phyloP scores from a whole-genome alignment of 2,113 vertebrate species.

The Engystomops pustulosus region DNA sequence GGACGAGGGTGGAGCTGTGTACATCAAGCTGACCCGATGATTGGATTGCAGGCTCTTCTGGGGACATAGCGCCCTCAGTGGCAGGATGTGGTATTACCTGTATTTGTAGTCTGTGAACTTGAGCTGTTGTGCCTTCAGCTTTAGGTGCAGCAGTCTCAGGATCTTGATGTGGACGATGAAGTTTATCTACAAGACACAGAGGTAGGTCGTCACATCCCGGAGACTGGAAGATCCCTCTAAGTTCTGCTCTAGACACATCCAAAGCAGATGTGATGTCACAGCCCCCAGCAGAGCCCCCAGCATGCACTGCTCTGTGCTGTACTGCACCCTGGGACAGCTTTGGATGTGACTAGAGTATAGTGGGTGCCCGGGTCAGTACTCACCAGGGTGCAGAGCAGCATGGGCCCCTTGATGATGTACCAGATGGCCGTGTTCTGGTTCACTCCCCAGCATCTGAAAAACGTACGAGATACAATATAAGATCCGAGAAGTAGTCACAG shows the following conservation, averaged over 20 bases:
- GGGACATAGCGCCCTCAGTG: not conserved
- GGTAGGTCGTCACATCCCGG: not conserved
- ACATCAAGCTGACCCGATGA: too few relatives aligned
- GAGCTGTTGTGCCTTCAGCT: constrained; percentile 91
- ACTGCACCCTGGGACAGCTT: not conserved
- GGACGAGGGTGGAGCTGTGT: too few relatives aligned
- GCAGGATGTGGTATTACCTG: constrained; percentile 82
- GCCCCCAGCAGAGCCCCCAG: not conserved
- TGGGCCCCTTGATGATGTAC: constrained; percentile 94
- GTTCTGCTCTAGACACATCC: not conserved
- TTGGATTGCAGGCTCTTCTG: not conserved
- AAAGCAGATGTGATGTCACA: too few relatives aligned
- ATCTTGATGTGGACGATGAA: constrained; percentile 94
- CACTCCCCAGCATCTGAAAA: constrained; percentile 85
- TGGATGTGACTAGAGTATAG: not conserved
- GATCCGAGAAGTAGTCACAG: not conserved
- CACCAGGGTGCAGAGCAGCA: constrained; percentile 85
- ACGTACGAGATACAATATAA: not conserved
- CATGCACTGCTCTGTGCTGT: not conserved
- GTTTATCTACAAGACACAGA: constrained; percentile 83
- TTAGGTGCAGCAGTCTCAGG: constrained; percentile 89
- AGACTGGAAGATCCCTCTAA: not conserved
- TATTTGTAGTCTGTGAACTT: constrained; percentile 94
- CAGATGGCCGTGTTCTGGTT: constrained; percentile 83
- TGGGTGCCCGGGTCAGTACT: constrained; percentile 64